phyloP scores from a whole-genome alignment of 2,888 invertebrate species.

The Caenorhabditis panamensis region DNA sequence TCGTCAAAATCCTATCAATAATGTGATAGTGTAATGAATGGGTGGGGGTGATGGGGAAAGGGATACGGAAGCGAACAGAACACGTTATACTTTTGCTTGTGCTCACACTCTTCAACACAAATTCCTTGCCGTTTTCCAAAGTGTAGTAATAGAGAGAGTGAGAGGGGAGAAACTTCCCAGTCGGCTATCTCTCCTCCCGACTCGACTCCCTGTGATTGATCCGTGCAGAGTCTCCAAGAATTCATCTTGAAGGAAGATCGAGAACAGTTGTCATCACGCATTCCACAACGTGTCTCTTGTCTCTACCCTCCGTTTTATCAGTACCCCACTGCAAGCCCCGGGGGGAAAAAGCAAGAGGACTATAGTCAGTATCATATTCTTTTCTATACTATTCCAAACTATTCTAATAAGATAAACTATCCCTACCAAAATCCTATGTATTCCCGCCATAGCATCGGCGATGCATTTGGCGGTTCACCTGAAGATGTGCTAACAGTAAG shows the following conservation, averaged over 20 bases:
- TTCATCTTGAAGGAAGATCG: neutral
- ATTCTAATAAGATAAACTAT: neutral
- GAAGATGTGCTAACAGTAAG: slow-evolving; percentile 57
- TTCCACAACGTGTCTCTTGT: slow-evolving; percentile 45
- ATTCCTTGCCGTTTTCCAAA: slow-evolving; percentile 12
- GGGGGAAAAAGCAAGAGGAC: slow-evolving; percentile 3
- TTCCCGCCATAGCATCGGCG: slow-evolving; percentile 55
- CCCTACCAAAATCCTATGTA: slow-evolving; percentile 27
- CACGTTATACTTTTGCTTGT: slow-evolving; percentile 42
- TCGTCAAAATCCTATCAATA: slow-evolving; percentile 50
- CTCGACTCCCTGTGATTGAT: slow-evolving; percentile 54
- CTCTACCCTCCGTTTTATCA: slow-evolving; percentile 19
- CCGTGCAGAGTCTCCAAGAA: slow-evolving; percentile 16
- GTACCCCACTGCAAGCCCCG: neutral
- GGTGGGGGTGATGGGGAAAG: slow-evolving; percentile 11
- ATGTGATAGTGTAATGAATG: slow-evolving; percentile 17
- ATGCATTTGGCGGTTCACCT: slow-evolving; percentile 32
- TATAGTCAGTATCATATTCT: slow-evolving; percentile 30
- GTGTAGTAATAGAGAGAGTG: slow-evolving; percentile 39
- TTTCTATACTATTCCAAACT: neutral
- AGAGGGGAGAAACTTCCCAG: slow-evolving; percentile 15
- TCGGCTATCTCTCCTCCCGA: slow-evolving; percentile 2
- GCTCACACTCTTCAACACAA: slow-evolving; percentile 23
- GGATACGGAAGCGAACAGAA: slow-evolving; percentile 32
- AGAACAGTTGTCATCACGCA: slow-evolving; percentile 65